Evolutionary conservation across 2,797 vertebrate genomes (phyloP), one percentile per base, ranked within the genome.

Genomic region (Salarias fasciatus): DNA sequence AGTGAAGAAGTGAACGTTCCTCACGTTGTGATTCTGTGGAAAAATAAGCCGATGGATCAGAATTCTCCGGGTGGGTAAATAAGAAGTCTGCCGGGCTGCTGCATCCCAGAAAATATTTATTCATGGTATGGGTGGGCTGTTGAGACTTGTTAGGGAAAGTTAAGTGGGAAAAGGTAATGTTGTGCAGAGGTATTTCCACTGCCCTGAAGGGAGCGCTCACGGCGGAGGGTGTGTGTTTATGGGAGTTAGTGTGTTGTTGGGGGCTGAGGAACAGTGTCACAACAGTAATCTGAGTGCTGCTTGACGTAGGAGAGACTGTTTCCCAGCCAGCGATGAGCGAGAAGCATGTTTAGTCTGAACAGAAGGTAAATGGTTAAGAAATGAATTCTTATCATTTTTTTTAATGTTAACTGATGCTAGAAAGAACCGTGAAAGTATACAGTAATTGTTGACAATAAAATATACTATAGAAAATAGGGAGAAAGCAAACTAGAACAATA

Each of bases 231-330:
- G 52, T 50, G 49, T 41, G 41, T 45, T 12, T 60, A 60, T 56
- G 54, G 28, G 64, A 45, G 50, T 47, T 43, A 9, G 41, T 43
- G 41, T 11, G 33, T 38, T 68, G 36, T 52, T 45, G 55, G 41
- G 33, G 63, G 60, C 44, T 80, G 75, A 79, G 52, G 60, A 61
- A 79, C 79, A 53, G 12, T 91, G 91, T 91, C 87, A 86, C 80
- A 91, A 88, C 89, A 45, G 79, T 85, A 86, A 86, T 77, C 69
- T 72, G 69, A 80, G 88, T 83, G 77, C 81, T 84, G 84, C 72
- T 73, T 87, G 84, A 11, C 11, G 36, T 38, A 38, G 36, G 76
- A 76, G 65, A 35, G 48, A 64, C 24, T 84, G 37, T 48, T 59
- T 63, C 46, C 31, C 58, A 72, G 51, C 13, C 15, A 0, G 47